These are phyloP conservation scores for Thalassoma bifasciatum DNA, from an alignment of 2,113 vertebrate species.

Conservation along the genomic window DNA sequence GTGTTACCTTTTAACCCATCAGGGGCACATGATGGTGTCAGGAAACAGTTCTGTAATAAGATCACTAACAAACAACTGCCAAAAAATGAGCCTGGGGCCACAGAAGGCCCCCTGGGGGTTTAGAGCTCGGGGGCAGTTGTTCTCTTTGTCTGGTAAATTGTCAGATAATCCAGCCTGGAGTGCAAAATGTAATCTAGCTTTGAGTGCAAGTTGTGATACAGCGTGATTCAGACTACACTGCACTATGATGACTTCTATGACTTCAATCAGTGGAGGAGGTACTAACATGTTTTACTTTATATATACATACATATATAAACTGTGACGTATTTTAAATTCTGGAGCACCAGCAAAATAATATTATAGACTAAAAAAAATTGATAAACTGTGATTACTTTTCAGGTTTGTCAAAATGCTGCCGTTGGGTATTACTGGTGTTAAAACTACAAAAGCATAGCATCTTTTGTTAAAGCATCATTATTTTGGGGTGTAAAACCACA, in stretches of 20 bases:
- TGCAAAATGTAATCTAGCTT: not conserved
- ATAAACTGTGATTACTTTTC: too few relatives aligned
- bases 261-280: not conserved
- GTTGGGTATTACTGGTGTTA: too few relatives aligned
- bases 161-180: not conserved
- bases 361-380: too few relatives aligned
- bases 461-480: too few relatives aligned
- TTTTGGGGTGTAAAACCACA: too few relatives aligned
- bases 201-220: not conserved
- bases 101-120: not conserved
- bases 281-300: too few relatives aligned
- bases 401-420: too few relatives aligned
- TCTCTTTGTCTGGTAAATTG: not conserved
- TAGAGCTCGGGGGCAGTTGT: not conserved
- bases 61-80: not conserved
- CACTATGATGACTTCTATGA: not conserved
- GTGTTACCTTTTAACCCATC: not conserved
- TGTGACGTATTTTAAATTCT: too few relatives aligned
- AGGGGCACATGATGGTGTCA: not conserved
- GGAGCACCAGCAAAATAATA: too few relatives aligned
- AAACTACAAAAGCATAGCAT: too few relatives aligned
- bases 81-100: not conserved
- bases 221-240: not conserved
- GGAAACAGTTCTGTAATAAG: not conserved
- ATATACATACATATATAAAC: too few relatives aligned